Percentiles rank a stretch among this genome's conserved stretches.
Evolutionary conservation across 2,113 vertebrate species (phyloP).

Genomic region (Centropus unirufus): DNA sequence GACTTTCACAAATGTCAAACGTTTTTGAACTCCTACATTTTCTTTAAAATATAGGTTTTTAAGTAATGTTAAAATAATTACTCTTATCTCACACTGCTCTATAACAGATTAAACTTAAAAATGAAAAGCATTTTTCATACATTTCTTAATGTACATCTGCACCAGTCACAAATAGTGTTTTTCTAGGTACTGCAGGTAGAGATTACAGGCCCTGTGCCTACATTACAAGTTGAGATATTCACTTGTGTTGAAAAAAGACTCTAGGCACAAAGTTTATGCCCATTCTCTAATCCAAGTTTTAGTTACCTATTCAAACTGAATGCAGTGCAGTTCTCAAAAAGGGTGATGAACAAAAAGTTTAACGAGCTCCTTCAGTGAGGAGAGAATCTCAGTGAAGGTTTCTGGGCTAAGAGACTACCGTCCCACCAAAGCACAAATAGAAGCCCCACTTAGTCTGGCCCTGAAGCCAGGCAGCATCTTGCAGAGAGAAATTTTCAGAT

Average conservation of each 20-base stretch:
- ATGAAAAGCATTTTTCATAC: not conserved
- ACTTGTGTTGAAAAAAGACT: not conserved
- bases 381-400: not conserved
- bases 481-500: not conserved
- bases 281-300: not conserved
- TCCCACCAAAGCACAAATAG: not conserved
- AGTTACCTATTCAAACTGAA: not conserved
- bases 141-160: not conserved
- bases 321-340: not conserved
- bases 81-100: not conserved
- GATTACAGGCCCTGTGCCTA: not conserved
- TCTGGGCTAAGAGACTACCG: not conserved
- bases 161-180: not conserved
- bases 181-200: not conserved
- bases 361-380: not conserved
- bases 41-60: constrained; percentile 2
- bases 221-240: not conserved
- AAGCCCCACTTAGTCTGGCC: not conserved
- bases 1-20: not conserved
- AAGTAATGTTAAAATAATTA: constrained; percentile 23
- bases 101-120: not conserved
- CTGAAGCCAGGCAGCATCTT: not conserved
- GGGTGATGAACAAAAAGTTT: not conserved
- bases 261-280: not conserved
- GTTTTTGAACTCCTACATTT: constrained; percentile 25